A percentile compares a stretch with the other conserved stretches of the same genome.
These are phyloP conservation scores for Clarias batrachus DNA, from an alignment of 2,113 vertebrate genomes.

Conservation along the genomic window DNA sequence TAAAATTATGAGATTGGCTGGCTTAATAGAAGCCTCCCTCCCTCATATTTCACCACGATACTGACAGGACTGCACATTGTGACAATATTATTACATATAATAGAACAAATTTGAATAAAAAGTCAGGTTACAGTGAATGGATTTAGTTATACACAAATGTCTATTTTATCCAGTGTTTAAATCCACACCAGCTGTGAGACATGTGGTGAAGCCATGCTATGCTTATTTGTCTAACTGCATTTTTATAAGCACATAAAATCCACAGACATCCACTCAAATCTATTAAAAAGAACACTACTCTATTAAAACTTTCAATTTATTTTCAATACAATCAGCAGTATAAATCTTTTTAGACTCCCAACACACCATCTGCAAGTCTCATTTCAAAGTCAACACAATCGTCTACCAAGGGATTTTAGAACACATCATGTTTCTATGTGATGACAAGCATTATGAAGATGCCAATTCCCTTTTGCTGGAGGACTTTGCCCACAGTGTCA, in stretches of 20 bases:
- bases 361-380: not conserved
- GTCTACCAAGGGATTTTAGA: too few relatives aligned
- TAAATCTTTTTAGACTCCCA: not conserved
- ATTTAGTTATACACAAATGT: not conserved
- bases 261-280: not conserved
- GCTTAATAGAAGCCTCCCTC: not conserved
- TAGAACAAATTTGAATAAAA: not conserved
- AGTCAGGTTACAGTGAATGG: not conserved
- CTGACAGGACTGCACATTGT: not conserved
- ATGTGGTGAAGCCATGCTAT: not conserved
- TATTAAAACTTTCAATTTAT: not conserved
- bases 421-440: too few relatives aligned
- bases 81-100: not conserved
- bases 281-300: constrained; percentile 1
- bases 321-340: not conserved
- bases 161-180: not conserved
- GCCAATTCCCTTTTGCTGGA: too few relatives aligned
- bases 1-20: too few relatives aligned
- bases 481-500: too few relatives aligned
- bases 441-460: too few relatives aligned
- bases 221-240: not conserved
- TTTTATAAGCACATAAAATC: not conserved
- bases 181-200: not conserved
- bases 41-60: too few relatives aligned
- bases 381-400: not conserved